Evolutionary conservation across 2,888 invertebrate species (phyloP), one percentile per base, ranked within the genome.

Genomic region (Endotricha flammealis): DNA sequence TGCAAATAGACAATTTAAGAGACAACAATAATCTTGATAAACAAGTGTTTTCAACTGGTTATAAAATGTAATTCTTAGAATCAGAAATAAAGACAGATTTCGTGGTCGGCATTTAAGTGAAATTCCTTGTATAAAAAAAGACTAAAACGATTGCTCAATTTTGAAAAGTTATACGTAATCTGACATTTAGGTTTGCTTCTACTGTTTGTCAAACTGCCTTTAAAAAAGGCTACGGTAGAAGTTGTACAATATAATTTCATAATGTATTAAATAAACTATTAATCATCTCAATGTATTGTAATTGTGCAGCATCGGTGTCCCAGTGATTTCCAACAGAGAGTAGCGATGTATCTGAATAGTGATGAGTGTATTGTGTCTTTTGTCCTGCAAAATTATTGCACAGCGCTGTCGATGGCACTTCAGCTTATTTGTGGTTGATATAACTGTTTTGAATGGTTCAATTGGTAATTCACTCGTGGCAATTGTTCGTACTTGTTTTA

Each of bases 361-460:
- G 69, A 68, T 70, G 72, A 69, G 71, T 70, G 67, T 66, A 61
- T 59, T 72, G 72, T 64, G 48, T 44, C 28, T 73, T 76, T 79
- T 77, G 76, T 78, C 67, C 62, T 53, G 59, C 53, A 51, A 73
- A 72, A 75, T 79, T 68, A 67, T 70, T 60, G 55, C 57, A 54
- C 77, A 77, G 57, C 60, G 64, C 25, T 20, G 14, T 13, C 6
- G 9, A 2, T 14, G 16, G 14, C 10, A 4, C 10, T 32, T 32
- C 14, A 32, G 32, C 32, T 24, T 14, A 32, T 32, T 32, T 32
- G 32, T 11, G 32, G 32, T 32, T 28, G 32, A 13, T 23, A 32
- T 32, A 14, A 24, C 16, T 32, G 14, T 32, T 32, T 8, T 24
- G 32, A 24, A 32, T 32, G 8, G 12, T n/a, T 11, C 14, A 24